phyloP scores from a whole-genome alignment of 2,888 invertebrate species.

The Phortica okadai region DNA sequence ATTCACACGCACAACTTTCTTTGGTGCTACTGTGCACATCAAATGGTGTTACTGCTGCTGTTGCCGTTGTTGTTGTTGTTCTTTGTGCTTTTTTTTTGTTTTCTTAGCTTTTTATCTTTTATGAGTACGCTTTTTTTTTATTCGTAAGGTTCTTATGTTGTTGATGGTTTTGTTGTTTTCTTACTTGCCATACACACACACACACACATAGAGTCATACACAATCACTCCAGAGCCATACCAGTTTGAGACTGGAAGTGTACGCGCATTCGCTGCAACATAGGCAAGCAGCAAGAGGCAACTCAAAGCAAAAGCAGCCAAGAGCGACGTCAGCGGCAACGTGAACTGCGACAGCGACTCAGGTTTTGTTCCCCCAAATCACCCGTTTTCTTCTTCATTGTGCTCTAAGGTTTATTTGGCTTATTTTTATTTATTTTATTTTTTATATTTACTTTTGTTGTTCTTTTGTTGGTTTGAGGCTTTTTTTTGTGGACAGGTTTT shows the following conservation, averaged over 20 bases:
- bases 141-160: background rate
- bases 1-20: constrained; percentile 14
- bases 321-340: background rate
- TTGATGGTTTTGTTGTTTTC: background rate
- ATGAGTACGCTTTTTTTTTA: background rate
- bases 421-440: constrained; percentile 11
- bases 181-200: background rate
- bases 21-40: constrained; percentile 23
- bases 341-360: background rate
- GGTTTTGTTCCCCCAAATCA: background rate
- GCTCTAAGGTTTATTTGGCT: background rate
- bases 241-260: constrained; percentile 22
- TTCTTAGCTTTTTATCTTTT: constrained; percentile 40
- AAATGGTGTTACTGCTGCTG: constrained; percentile 27
- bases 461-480: background rate
- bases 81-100: constrained; percentile 51
- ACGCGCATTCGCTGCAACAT: constrained; percentile 23
- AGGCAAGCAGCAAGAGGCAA: background rate
- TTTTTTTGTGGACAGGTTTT: constrained; percentile 65
- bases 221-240: background rate
- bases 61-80: constrained; percentile 56
- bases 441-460: constrained; percentile 1
- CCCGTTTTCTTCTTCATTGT: background rate
- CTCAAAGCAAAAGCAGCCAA: background rate
- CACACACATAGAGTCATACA: background rate